Base-by-base conservation (phyloP, 1,140 invertebrate genomes). In the Dendroctonus valens region DNA sequence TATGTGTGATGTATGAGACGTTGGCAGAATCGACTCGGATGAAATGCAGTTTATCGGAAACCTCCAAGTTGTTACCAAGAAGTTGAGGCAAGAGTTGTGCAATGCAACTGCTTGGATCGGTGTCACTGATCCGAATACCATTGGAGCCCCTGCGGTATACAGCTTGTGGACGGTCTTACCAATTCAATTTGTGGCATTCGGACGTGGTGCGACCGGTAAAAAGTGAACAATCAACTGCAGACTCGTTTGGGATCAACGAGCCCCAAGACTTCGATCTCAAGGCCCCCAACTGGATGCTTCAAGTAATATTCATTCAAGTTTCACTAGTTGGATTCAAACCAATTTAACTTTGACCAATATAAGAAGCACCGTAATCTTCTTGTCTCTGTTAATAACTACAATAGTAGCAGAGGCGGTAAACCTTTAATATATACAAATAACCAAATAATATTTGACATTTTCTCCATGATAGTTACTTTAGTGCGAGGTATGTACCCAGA, bases 401-500 rank as follows among this genome's bases (percentile, higher is more conserved):
- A 59, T 72, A 46, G 6, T 72, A 15, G 54, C 63, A 8, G 69
- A 66, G 41, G 42, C 38, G 8, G n/a, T 70, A 7, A 65, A 70
- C 46, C 37, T 65, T 4, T 75, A 14, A 50, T 75, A 12, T 59
- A 58, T 53, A n/a, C 75, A 79, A 70, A 40, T 77, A 3, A 74
- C 74, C 26, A 46, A 71, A 76, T 14, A 38, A 42, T 71, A 42
- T 63, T 55, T 53, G 66, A 65, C 6, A 57, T 67, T 73, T 65
- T 70, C 79, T 15, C 75, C 70, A 52, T 79, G 77, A 49, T 73
- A 79, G 15, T 78, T 73, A 65, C 75, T 73, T 72, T 72, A 78
- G 49, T 69, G 26, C 26, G 26, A 26, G 26, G 26, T 26, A 26
- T 26, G 26, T 26, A 26, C 26, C 26, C 26, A 26, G 26, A n/a